phyloP scores from a whole-genome alignment of 2,888 invertebrate genomes.

The Eristalis intricaria region DNA sequence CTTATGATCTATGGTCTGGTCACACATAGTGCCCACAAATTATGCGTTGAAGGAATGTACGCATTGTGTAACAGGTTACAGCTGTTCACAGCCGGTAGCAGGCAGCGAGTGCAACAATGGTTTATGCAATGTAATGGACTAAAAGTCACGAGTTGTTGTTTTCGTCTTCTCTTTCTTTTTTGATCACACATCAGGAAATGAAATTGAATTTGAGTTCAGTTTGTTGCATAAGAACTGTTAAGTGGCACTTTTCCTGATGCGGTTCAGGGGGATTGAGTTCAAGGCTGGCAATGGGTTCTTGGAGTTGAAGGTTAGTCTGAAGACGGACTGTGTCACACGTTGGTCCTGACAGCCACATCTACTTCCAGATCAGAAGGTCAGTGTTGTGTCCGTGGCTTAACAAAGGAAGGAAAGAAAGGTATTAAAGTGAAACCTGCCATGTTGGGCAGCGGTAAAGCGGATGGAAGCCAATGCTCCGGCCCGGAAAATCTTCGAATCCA shows the following conservation, averaged over 20 bases:
- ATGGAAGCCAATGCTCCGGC: too few species aligned
- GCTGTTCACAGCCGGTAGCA: slow-evolving; percentile 15
- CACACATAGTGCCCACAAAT: slow-evolving; percentile 45
- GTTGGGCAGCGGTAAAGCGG: too few species aligned
- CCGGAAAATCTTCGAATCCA: too few species aligned
- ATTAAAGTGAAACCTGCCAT: too few species aligned
- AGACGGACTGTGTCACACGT: too few species aligned
- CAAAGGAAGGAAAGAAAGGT: too few species aligned
- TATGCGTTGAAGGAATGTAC: slow-evolving; percentile 35
- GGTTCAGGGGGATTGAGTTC: background rate
- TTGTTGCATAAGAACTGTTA: background rate
- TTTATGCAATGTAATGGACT: slow-evolving; percentile 21
- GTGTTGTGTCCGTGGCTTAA: too few species aligned
- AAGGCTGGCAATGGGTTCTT: background rate
- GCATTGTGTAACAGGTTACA: slow-evolving; percentile 40
- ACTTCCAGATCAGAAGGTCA: too few species aligned
- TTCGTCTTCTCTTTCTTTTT: background rate
- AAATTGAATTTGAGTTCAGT: background rate
- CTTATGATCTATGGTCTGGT: slow-evolving; percentile 45
- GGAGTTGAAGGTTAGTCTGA: background rate
- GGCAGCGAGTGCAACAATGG: slow-evolving; percentile 32
- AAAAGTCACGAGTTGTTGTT: background rate
- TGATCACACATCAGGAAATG: slow-evolving; percentile 13
- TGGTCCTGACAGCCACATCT: too few species aligned
- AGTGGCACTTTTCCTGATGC: background rate